These are phyloP conservation scores for Axea sp. DNA, from an alignment of 2,888 invertebrate genomes.

Conservation along the genomic window DNA sequence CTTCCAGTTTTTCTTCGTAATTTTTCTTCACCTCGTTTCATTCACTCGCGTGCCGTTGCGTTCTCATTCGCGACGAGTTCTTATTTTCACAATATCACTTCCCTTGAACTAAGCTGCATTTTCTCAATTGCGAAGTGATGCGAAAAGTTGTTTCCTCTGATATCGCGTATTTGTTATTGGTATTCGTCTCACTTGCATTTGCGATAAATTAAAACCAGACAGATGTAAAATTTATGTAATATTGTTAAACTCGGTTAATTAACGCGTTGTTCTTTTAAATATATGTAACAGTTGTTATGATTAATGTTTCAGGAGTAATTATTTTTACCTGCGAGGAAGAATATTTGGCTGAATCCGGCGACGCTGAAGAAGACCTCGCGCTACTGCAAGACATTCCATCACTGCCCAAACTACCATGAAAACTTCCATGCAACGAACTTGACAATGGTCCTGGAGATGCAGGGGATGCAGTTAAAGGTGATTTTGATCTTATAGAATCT, in stretches of 20 bases:
- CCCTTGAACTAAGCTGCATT: conserved; percentile 10
- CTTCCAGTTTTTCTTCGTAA: conserved; percentile 38
- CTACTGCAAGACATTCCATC: conserved; percentile 79
- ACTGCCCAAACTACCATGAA: conserved; percentile 78
- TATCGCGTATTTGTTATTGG: no score
- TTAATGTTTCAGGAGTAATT: no score
- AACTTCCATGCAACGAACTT: conserved; percentile 77
- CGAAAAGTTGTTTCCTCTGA: no score
- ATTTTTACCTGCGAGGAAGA: conserved; percentile 74
- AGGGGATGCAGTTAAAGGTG: conserved; percentile 77
- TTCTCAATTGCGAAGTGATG: conserved; percentile 1
- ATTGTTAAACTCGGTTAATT: no score
- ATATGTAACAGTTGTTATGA: no score
- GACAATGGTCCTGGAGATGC: conserved; percentile 75
- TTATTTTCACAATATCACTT: conserved; percentile 51
- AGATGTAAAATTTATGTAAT: no score
- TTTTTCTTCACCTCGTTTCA: conserved; percentile 52
- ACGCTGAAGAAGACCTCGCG: conserved; percentile 78
- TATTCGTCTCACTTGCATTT: no score
- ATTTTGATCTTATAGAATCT: conserved; percentile 78
- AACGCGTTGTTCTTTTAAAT: no score
- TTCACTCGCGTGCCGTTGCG: conserved; percentile 61
- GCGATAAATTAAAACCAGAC: no score
- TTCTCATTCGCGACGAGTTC: conserved; percentile 55
- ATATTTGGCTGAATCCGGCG: conserved; percentile 77